Evolutionary conservation across 2,797 vertebrate genomes (phyloP).

Genomic region (Gobionotothen gibberifrons): DNA sequence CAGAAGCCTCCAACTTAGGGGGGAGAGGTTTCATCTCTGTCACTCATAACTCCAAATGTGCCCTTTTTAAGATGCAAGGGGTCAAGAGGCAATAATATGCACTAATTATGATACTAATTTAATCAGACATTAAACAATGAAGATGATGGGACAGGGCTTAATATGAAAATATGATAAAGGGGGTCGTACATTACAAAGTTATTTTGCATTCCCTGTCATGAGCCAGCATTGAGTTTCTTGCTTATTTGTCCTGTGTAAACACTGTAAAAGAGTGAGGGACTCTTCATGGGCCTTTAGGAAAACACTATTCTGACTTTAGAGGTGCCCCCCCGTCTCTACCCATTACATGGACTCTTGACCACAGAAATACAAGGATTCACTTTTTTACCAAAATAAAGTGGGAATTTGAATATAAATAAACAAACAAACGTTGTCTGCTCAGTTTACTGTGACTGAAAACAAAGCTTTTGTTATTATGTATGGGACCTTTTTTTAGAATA

Average conservation of each 20-base stretch:
- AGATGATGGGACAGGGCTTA: constrained; percentile 20
- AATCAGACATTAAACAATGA: constrained; percentile 46
- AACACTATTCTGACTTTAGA: constrained; percentile 47
- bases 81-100: constrained; percentile 49
- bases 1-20: constrained; percentile 67
- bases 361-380: constrained; percentile 68
- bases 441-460: constrained; percentile 46
- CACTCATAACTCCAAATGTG: constrained; percentile 69
- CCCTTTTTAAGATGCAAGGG: constrained; percentile 38
- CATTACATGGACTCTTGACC: constrained; percentile 75
- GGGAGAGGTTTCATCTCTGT: constrained; percentile 66
- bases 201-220: constrained; percentile 7
- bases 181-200: not conserved
- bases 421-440: constrained; percentile 36
- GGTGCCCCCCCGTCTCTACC: constrained; percentile 24
- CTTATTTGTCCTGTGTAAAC: constrained; percentile 40
- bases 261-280: constrained; percentile 39
- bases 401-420: constrained; percentile 53
- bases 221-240: constrained; percentile 9
- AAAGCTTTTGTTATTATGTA: constrained; percentile 40
- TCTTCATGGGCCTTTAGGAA: constrained; percentile 46
- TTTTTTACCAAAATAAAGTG: constrained; percentile 11
- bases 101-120: constrained; percentile 43
- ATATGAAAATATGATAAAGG: not conserved
- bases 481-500: constrained; percentile 10